Percentiles rank a stretch among this genome's conserved stretches.
phyloP scores from a whole-genome alignment of 2,797 vertebrate species.

The Heterohyrax brucei region DNA sequence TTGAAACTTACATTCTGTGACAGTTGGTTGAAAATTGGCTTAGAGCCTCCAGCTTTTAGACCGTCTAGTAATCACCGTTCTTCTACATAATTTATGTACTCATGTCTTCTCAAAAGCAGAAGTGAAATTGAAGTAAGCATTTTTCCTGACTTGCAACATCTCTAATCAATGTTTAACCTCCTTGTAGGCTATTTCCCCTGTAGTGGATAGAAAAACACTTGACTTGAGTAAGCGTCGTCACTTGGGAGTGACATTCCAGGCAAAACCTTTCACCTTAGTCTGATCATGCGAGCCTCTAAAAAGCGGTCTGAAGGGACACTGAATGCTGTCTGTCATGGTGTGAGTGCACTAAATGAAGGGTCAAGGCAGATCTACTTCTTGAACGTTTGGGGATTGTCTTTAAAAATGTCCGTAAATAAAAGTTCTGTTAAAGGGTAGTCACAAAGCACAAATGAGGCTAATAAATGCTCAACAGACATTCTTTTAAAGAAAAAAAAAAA shows the following conservation, averaged over 20 bases:
- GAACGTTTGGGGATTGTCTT: constrained; percentile 68
- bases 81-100: constrained; percentile 84
- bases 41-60: constrained; percentile 86
- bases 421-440: constrained; percentile 58
- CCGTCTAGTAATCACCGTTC: constrained; percentile 84
- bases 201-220: constrained; percentile 52
- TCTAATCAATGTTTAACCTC: constrained; percentile 83
- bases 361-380: constrained; percentile 41
- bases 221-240: constrained; percentile 61
- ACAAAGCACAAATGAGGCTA: constrained; percentile 72
- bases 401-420: constrained; percentile 76
- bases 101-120: constrained; percentile 84
- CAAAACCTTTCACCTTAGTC: constrained; percentile 71
- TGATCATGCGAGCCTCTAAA: background rate
- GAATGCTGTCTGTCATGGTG: constrained; percentile 47
- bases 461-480: constrained; percentile 79
- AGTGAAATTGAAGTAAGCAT: constrained; percentile 86
- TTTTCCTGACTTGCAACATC: constrained; percentile 83
- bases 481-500: constrained; percentile 71
- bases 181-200: constrained; percentile 57
- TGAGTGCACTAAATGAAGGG: constrained; percentile 33
- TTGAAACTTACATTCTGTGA: constrained; percentile 85
- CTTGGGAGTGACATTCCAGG: constrained; percentile 75
- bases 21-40: constrained; percentile 88
- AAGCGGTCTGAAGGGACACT: constrained; percentile 52